Evolutionary conservation across 2,113 vertebrate genomes (phyloP).

Genomic region (Brachyhypopomus occidentalis): DNA sequence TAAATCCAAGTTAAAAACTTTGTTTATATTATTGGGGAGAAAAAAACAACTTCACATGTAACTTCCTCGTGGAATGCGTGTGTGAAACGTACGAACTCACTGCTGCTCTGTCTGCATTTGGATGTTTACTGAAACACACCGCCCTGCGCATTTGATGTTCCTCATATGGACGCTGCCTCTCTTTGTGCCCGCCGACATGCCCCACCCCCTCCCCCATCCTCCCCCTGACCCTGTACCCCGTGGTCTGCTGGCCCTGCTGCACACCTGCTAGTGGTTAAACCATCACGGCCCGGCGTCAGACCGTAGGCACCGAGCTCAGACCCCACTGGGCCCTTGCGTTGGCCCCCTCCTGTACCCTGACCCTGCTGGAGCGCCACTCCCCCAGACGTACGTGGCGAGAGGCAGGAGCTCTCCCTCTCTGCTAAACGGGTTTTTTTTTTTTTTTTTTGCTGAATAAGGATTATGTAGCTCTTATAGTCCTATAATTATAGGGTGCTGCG

Average conservation of each 20-base stretch:
- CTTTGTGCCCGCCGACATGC: constrained; percentile 27
- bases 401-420: constrained; percentile 8
- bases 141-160: constrained; percentile 66
- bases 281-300: constrained; percentile 64
- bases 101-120: neutral
- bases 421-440: neutral
- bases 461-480: neutral
- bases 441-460: neutral
- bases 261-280: constrained; percentile 78
- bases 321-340: neutral
- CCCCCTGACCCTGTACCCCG: constrained; percentile 66
- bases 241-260: constrained; percentile 66
- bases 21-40: neutral
- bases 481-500: constrained; percentile 1
- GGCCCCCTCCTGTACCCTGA: too few relatives aligned
- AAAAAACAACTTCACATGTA: neutral
- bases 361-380: constrained; percentile 2
- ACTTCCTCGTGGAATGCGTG: neutral
- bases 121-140: constrained; percentile 54
- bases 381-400: too few relatives aligned
- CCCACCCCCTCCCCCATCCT: constrained; percentile 43
- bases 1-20: neutral
- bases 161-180: constrained; percentile 39
- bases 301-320: constrained; percentile 41
- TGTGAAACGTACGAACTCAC: constrained; percentile 5